These are phyloP conservation scores for Drosophila birchii DNA, from an alignment of 2,888 invertebrate species.

Conservation along the genomic window DNA sequence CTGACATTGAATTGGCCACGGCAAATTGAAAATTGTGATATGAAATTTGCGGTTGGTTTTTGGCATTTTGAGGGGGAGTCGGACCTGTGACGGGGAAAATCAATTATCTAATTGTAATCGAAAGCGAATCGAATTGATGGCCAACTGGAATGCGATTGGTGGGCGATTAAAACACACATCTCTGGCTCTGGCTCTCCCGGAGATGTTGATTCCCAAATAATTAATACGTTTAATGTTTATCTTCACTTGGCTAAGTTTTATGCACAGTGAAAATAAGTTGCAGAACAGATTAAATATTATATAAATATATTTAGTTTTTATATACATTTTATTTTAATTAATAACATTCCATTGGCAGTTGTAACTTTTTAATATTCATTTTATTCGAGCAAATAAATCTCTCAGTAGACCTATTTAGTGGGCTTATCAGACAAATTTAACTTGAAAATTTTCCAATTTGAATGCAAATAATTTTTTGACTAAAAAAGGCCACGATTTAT, in stretches of 20 bases:
- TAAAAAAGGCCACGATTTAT: constrained; percentile 21
- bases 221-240: neutral
- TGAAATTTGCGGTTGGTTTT: constrained; percentile 44
- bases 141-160: constrained; percentile 14
- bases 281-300: no score
- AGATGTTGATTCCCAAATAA: constrained; percentile 3
- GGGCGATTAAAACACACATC: constrained; percentile 1
- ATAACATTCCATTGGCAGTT: neutral
- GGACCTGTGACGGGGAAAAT: constrained; percentile 49
- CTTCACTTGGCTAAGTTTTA: neutral
- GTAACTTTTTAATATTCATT: constrained; percentile 5
- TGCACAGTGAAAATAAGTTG: neutral
- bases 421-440: constrained; percentile 14
- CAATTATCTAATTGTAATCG: constrained; percentile 68
- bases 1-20: constrained; percentile 55
- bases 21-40: constrained; percentile 68
- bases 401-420: neutral
- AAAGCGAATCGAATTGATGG: constrained; percentile 33
- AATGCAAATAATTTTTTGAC: constrained; percentile 34
- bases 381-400: constrained; percentile 20
- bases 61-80: constrained; percentile 14
- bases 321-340: neutral
- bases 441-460: constrained; percentile 30
- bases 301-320: no score
- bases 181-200: neutral